Conservation (phyloP, 1,140 invertebrate species). For the Maconellicoccus hirsutus region DNA sequence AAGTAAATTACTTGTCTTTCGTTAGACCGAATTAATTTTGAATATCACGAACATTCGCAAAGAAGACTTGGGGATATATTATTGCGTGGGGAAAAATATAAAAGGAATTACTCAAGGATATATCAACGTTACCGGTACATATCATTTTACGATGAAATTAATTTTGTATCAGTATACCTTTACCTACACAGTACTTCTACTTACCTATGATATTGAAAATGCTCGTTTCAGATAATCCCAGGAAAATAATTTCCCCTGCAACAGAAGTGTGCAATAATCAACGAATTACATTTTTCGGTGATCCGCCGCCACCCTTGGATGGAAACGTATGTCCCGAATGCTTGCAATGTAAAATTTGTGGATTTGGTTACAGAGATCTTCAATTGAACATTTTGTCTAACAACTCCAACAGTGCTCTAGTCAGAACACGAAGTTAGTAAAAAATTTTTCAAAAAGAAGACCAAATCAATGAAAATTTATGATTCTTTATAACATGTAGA, state of each 20-base stretch:
- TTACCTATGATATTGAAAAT: background rate
- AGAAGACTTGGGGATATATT: conserved; percentile 59
- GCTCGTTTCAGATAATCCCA: background rate
- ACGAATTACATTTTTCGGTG: background rate
- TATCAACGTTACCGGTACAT: conserved; percentile 36
- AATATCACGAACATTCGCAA: conserved; percentile 53
- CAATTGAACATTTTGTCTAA: background rate
- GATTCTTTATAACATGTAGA: conserved; percentile 42
- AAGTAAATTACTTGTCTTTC: background rate
- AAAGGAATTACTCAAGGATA: conserved; percentile 61
- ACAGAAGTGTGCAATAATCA: background rate
- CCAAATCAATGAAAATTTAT: too few relatives aligned
- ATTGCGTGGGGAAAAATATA: conserved; percentile 73
- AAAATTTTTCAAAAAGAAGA: too few relatives aligned
- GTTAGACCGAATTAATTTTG: background rate
- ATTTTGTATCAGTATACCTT: too few relatives aligned
- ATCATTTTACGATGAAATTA: too few relatives aligned
- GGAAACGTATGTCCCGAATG: background rate
- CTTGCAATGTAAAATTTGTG: background rate
- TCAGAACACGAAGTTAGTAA: background rate
- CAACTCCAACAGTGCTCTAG: background rate
- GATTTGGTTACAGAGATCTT: conserved; percentile 23
- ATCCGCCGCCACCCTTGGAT: background rate
- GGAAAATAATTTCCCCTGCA: background rate
- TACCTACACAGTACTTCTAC: too few relatives aligned